Conservation (phyloP, 2,113 vertebrate genomes). For the Tursiops truncatus region DNA sequence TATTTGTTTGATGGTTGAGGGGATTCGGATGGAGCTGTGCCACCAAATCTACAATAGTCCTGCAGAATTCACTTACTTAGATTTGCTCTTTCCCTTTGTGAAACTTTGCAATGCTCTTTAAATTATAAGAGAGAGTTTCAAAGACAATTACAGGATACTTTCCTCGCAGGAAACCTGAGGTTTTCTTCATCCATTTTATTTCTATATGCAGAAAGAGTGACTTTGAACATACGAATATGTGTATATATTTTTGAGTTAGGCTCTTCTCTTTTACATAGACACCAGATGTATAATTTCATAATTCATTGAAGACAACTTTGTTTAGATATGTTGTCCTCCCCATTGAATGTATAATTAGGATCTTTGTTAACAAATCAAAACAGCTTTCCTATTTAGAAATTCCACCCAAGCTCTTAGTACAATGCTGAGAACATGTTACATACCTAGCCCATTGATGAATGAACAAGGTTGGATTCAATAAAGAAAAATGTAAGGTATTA, state of each 20-base stretch:
- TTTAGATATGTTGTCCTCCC: background rate
- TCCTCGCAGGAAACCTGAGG: background rate
- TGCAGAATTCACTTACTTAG: conserved; percentile 30
- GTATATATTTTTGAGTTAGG: background rate
- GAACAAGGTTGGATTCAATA: background rate
- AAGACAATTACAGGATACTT: background rate
- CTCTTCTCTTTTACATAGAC: background rate
- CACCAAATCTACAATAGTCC: background rate
- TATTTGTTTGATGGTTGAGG: background rate
- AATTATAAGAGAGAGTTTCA: conserved; percentile 16
- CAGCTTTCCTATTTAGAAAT: conserved; percentile 10
- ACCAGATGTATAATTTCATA: background rate
- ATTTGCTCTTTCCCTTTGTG: conserved; percentile 2
- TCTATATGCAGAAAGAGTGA: background rate
- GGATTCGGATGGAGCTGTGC: background rate
- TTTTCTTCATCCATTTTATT: background rate
- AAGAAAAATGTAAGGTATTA: background rate
- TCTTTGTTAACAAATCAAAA: conserved; percentile 40
- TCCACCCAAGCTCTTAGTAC: background rate
- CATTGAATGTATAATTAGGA: background rate
- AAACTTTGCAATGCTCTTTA: background rate
- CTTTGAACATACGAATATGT: background rate
- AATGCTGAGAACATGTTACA: background rate
- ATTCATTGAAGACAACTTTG: conserved; percentile 12
- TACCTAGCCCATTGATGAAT: background rate